Evolutionary conservation across 2,797 vertebrate species (phyloP).

Genomic region (Mormyrus hasselquistii): DNA sequence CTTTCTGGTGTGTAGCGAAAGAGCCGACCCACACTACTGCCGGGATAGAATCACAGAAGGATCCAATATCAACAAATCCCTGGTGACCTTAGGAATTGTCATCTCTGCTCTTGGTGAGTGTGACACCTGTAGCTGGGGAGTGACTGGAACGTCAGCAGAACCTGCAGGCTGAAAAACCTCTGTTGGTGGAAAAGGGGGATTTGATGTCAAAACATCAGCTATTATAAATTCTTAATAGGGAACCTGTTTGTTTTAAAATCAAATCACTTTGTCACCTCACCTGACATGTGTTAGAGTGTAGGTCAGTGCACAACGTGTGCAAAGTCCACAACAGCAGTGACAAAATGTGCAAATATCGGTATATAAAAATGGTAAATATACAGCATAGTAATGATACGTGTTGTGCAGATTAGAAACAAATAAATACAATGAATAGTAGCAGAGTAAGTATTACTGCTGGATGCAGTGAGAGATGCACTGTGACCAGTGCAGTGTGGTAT

Average conservation of each 20-base stretch:
- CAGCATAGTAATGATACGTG: not conserved
- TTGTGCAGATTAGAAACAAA: not conserved
- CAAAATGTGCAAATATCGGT: not conserved
- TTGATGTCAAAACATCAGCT: not conserved
- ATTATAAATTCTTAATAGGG: not conserved
- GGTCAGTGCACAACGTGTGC: not conserved
- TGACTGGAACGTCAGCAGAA: not conserved
- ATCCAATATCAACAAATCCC: slow-evolving; percentile 95
- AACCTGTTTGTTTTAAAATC: not conserved
- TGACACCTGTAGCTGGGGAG: not conserved
- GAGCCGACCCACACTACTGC: slow-evolving; percentile 90
- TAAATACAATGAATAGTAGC: not conserved
- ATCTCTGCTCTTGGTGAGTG: slow-evolving; percentile 88
- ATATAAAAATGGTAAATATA: not conserved
- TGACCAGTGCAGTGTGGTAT: not conserved
- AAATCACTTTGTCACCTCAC: not conserved
- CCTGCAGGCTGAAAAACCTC: not conserved
- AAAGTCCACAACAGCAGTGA: not conserved
- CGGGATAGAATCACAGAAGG: slow-evolving; percentile 91
- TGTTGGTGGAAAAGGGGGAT: not conserved
- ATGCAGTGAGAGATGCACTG: not conserved
- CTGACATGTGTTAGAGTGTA: not conserved
- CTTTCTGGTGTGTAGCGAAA: slow-evolving; percentile 67
- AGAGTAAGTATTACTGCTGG: not conserved
- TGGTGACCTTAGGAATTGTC: slow-evolving; percentile 93